Base-by-base conservation (phyloP, 2,888 invertebrate species). In the Noctua fimbriata region DNA sequence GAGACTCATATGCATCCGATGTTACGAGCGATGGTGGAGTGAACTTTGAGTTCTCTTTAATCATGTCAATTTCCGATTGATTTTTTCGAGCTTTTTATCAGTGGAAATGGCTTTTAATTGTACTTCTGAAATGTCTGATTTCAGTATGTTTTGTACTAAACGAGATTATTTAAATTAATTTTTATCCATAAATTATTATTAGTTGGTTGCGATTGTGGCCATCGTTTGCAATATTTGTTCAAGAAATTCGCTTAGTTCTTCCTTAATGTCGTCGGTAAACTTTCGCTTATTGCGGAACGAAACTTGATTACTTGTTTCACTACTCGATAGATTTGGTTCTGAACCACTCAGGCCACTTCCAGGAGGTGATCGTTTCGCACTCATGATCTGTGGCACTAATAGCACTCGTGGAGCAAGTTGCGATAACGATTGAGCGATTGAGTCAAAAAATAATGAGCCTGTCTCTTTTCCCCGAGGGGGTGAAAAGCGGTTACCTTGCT, bases 331-430 rank as follows among this genome's bases (percentile, higher is more conserved):
- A 14, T 55, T 70, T 24, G 70, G 65, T 65, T 76, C 52, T 12
- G 44, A 76, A 44, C 65, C 65, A 71, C 70, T 65, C 18, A 70
- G 76, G 76, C 76, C 65, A 66, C 70, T 76, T 76, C 65, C 41
- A 71, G 71, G 21, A 65, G 76, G 71, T 32, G 63, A 65, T 41
- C 28, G 76, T 71, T 55, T 52, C 5, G 65, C 65, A 6, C 49
- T 76, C 49, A 76, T 70, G 70, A 65, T 65, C 70, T 70, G n/a
- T 44, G 76, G 32, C 18, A 44, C 24, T 58, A 74, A 32, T 73
- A 49, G 36, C 9, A 47, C 28, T 28, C 10, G 44, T 28, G 32
- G 21, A 21, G 14, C 12, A 16, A 32, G 9, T 41, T 55, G 21
- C n/a, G 58, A 58, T 58, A n/a, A n/a, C 2, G 12, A 49, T 55